Conservation (phyloP, 2,113 vertebrate species). For the Melanotaenia duboulayi region DNA sequence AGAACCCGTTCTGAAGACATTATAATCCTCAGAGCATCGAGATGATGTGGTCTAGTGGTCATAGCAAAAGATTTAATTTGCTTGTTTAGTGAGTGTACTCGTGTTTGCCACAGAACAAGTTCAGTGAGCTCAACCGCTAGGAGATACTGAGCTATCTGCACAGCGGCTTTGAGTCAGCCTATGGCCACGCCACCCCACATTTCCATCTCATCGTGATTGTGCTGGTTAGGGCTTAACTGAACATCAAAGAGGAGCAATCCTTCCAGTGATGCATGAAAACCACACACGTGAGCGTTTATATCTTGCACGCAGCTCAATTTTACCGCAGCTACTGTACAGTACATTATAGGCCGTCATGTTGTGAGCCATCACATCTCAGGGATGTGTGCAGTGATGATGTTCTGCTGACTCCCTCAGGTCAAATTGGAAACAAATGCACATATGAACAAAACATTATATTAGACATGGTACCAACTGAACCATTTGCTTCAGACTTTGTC, state of each 20-base stretch:
- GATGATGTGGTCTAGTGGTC: too few species aligned
- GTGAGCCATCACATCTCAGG: neutral
- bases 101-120: slow-evolving; percentile 60
- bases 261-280: slow-evolving; percentile 41
- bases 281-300: slow-evolving; percentile 16
- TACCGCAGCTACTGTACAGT: neutral
- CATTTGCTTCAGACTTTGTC: neutral
- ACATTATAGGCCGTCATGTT: neutral
- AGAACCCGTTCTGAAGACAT: too few species aligned
- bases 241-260: slow-evolving; percentile 34
- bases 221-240: slow-evolving; percentile 20
- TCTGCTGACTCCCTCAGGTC: neutral
- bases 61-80: too few species aligned
- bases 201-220: slow-evolving; percentile 56
- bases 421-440: neutral
- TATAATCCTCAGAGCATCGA: too few species aligned
- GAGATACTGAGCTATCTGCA: slow-evolving; percentile 63
- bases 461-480: neutral
- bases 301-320: slow-evolving; percentile 1
- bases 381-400: neutral
- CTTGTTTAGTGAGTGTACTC: too few species aligned
- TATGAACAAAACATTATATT: neutral
- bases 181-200: slow-evolving; percentile 66
- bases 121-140: slow-evolving; percentile 65
- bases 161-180: slow-evolving; percentile 59